Evolutionary conservation across 2,113 vertebrate genomes (phyloP), one percentile per base, ranked within the genome.

Genomic region (Theristicus caerulescens): DNA sequence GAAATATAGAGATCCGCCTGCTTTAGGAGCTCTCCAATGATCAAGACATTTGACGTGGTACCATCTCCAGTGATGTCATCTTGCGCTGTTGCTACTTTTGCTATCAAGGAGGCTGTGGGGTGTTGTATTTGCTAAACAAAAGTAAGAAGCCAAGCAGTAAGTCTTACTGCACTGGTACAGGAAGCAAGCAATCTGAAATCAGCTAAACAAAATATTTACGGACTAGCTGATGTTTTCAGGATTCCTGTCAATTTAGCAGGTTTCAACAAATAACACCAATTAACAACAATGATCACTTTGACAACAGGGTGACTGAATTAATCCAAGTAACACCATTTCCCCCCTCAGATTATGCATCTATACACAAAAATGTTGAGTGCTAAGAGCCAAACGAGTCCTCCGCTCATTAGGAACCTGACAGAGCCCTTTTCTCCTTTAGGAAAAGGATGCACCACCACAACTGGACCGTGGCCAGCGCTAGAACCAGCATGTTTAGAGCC

Each of bases 51-150:
- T 16, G 99, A 99, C 21, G 99, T 99, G 61, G 99, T 99, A 32
- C 99, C 99, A 27, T 99, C 99, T 58, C 99, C 99, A 13, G 99
- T 99, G 94, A 99, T 99, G 97, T 99, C 99, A 96, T 99, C 99
- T 97, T 99, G 99, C 2, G 99, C 99, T 7, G 99, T 99, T 16
- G 99, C 99, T 65, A 99, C 99, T 97, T 99, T 99, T 12, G 99
- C 99, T 87, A 99, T 99, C 94, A 99, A 97, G 22, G 99, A 99
- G 12, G 99, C 99, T 11, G 99, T 99, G 10, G 99, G 99, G 95
- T 99, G 99, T 93, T 99, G 99, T 97, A 99, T 99, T 99, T 99
- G 99, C 99, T 99, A 74, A 72, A 94, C 29, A 87, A 44, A 93
- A 88, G 77, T 1, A 91, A 93, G 31, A 74, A 71, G 18, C 4